These are phyloP conservation scores for Paramormyrops hopkinsi DNA, from an alignment of 2,797 vertebrate species.

Conservation along the genomic window DNA sequence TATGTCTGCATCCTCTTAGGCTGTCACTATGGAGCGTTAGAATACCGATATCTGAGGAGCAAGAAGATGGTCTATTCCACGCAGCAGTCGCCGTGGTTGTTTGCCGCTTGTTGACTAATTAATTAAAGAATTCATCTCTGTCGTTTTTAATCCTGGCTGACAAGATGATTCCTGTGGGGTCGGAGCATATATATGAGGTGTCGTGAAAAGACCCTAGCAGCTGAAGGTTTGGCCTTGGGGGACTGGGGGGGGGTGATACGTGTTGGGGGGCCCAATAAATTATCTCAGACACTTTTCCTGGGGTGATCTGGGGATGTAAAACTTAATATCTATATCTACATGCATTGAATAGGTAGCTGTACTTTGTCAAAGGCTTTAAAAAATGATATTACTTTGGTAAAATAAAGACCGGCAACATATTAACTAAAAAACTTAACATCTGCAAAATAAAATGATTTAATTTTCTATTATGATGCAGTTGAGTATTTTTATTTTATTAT, in stretches of 20 bases:
- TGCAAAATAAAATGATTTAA: background rate
- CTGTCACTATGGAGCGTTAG: background rate
- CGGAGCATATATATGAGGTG: background rate
- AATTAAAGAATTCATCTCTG: background rate
- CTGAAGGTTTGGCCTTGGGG: background rate
- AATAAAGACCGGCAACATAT: background rate
- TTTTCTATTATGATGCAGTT: background rate
- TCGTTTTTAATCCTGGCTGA: constrained; percentile 6
- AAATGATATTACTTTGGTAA: background rate
- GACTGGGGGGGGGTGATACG: background rate
- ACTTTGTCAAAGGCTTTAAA: background rate
- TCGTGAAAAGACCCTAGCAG: background rate
- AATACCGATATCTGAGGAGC: background rate
- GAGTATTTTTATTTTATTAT: background rate
- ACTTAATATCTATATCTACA: background rate
- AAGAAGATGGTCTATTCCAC: background rate
- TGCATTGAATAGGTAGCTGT: background rate
- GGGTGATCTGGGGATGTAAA: background rate
- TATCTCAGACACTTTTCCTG: background rate
- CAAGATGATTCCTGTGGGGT: background rate
- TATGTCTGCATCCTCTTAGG: background rate
- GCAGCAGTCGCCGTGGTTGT: background rate
- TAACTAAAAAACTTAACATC: background rate
- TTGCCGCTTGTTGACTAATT: constrained; percentile 10
- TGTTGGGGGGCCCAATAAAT: background rate